These are phyloP conservation scores for zebrafish (Danio rerio) DNA, from an alignment of 2,113 vertebrate species.

Conservation along the genomic window DNA sequence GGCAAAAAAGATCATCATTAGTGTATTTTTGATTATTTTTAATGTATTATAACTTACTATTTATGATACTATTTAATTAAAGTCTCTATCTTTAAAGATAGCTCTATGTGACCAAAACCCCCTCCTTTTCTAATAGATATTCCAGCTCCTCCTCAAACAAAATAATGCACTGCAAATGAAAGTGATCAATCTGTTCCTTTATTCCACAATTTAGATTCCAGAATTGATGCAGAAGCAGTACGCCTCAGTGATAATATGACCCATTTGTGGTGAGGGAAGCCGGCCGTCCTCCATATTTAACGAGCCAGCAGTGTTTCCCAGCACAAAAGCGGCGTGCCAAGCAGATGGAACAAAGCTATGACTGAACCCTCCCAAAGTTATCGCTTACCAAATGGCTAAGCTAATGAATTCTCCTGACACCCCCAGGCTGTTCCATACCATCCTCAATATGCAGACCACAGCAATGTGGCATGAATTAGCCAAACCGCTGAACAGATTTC, in stretches of 20 bases:
- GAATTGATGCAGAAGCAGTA: constrained; percentile 19
- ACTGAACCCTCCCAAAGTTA: constrained; percentile 34
- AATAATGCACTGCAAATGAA: constrained; percentile 39
- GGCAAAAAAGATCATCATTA: too few species aligned
- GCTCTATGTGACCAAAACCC: not conserved
- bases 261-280: constrained; percentile 39
- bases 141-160: constrained; percentile 21
- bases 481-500: not conserved
- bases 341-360: constrained; percentile 56
- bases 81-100: not conserved
- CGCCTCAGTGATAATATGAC: constrained; percentile 35
- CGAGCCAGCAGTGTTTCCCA: constrained; percentile 47
- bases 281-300: constrained; percentile 53
- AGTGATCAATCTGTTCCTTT: constrained; percentile 29
- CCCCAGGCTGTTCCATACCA: constrained; percentile 24
- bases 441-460: not conserved
- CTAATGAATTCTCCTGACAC: constrained; percentile 34
- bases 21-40: too few species aligned
- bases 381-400: constrained; percentile 25
- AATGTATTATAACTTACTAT: too few species aligned
- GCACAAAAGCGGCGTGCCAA: constrained; percentile 45
- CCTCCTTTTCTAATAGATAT: constrained; percentile 19
- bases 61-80: not conserved
- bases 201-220: constrained; percentile 40
- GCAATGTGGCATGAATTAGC: constrained; percentile 8